Base-by-base conservation (phyloP, 2,113 vertebrate species). In the Dromaius novaehollandiae region DNA sequence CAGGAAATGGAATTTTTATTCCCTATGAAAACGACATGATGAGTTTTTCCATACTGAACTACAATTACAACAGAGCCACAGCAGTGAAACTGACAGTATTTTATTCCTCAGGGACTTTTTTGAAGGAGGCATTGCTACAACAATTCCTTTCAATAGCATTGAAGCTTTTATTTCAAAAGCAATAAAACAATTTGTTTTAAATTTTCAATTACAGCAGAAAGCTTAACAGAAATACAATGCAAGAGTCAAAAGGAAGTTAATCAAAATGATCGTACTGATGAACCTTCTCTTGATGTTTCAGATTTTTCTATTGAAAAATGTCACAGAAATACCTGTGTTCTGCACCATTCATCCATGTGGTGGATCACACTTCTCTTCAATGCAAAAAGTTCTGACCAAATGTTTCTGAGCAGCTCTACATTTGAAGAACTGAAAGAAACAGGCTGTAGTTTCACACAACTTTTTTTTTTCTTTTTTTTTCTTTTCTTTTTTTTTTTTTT, bases 1-100 rank as follows among this genome's bases (percentile, higher is more conserved):
- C 76, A 87, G 65, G 85, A 91, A 95, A 69, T 73, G 34, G 71
- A 81, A 70, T 93, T 95, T 88, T 50, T 88, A 2, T 66, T 90
- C 17, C 32, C 66, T 84, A 78, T 88, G 56, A 71, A 86, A 88
- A 83, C 34, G 8, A 74, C 81, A 36, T 82, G 73, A 64, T 93
- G 60, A 75, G 2, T 8, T 90, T 93, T 95, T 91, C 71, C 50
- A 38, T 50, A 48, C 63, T 74, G 36, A 77, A 36, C 65, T 73
- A 89, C 81, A 79, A 92, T 78, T 79, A 73, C 56, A 95, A 58
- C 30, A 15, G 53, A 77, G 44, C 5, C 5, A 0, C 40, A 50
- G 63, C 63, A 48, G 87, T 44, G 78, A 89, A 89, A 77, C 11
- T 68, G 12, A 7, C 26, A 53, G 51, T 73, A 90, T 89, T 95